Evolutionary conservation across 64 coral and sea anemone species (phyloP).

Genomic region (Porites lutea): DNA sequence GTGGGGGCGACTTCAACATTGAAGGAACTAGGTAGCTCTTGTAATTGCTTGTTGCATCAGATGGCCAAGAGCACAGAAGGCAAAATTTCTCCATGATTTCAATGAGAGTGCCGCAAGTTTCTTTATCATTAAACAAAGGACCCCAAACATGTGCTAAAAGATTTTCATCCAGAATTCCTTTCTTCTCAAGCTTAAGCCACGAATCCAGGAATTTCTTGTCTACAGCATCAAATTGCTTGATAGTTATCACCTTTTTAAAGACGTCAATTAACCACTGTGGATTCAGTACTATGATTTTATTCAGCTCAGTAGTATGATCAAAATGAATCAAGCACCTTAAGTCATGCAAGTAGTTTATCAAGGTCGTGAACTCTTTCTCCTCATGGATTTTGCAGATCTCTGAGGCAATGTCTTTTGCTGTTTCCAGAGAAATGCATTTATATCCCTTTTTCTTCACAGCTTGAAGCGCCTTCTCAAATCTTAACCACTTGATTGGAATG

Average conservation of each 20-base stretch:
- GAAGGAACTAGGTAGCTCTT: constrained; percentile 26
- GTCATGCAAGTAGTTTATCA: constrained; percentile 27
- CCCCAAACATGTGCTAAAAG: constrained; percentile 25
- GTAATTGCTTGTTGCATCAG: not conserved
- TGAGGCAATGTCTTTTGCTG: not conserved
- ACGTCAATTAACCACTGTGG: constrained; percentile 2
- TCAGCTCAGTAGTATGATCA: not conserved
- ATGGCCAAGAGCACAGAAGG: constrained; percentile 23
- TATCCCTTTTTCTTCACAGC: not conserved
- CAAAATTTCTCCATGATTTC: constrained; percentile 61
- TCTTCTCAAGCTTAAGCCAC: constrained; percentile 30
- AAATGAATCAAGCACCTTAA: not conserved
- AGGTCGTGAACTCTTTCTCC: not conserved
- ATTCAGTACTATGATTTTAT: not conserved
- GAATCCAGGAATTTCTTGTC: not conserved
- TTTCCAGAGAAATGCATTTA: not conserved
- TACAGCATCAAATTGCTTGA: not conserved
- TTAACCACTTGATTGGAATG: constrained; percentile 25
- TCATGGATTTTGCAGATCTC: constrained; percentile 1
- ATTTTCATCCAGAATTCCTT: constrained; percentile 32
- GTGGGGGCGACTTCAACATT: constrained; percentile 22
- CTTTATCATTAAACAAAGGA: not conserved
- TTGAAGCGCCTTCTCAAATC: constrained; percentile 21
- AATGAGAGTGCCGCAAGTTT: not conserved
- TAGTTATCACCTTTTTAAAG: not conserved